These are phyloP conservation scores for Amazonetta brasiliensis DNA, from an alignment of 2,797 vertebrate genomes.

Conservation along the genomic window DNA sequence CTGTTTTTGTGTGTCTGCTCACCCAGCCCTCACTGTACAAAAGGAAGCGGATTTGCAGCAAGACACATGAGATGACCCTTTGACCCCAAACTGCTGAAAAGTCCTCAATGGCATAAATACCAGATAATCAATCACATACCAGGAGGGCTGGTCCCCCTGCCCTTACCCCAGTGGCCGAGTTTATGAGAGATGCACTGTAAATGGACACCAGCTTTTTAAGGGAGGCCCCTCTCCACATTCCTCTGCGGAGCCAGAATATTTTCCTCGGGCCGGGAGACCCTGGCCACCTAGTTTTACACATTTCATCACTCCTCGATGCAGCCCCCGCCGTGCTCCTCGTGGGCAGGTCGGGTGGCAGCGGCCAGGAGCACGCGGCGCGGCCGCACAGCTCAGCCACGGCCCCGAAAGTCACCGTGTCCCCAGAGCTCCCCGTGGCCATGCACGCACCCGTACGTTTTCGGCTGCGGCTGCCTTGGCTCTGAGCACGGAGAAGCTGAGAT, in stretches of 20 bases:
- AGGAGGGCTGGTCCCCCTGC: conserved; percentile 84
- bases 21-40: conserved; percentile 93
- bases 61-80: conserved; percentile 91
- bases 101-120: conserved; percentile 92
- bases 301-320: conserved; percentile 66
- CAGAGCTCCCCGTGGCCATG: too few species aligned
- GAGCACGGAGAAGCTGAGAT: background rate
- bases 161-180: conserved; percentile 81
- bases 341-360: background rate
- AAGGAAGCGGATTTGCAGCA: conserved; percentile 95
- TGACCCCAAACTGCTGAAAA: conserved; percentile 92
- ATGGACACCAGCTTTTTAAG: conserved; percentile 85
- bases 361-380: background rate
- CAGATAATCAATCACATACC: conserved; percentile 98
- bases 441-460: background rate
- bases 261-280: conserved; percentile 63
- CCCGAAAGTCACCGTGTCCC: too few species aligned
- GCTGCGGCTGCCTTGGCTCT: background rate
- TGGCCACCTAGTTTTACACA: conserved; percentile 56
- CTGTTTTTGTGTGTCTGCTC: conserved; percentile 86
- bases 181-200: conserved; percentile 91
- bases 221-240: conserved; percentile 79
- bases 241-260: conserved; percentile 65
- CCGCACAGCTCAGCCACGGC: too few species aligned
- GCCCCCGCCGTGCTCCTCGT: background rate